phyloP scores from a whole-genome alignment of 2,888 invertebrate species.

The Heterodera filipjevi region DNA sequence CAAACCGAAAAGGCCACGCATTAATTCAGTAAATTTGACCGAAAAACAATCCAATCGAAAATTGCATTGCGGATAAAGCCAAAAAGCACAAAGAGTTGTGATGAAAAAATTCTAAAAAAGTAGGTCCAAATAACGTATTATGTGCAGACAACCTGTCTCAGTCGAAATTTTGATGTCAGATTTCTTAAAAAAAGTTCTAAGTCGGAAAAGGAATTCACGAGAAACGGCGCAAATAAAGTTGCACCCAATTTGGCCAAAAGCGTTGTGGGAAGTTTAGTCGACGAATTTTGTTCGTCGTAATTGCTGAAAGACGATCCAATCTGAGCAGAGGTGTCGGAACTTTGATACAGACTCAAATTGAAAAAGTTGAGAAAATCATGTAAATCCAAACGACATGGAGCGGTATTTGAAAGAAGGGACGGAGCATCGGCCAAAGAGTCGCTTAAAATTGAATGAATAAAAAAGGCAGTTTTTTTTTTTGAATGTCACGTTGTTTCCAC shows the following conservation, averaged over 20 bases:
- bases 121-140: neutral
- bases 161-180: neutral
- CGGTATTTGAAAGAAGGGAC: neutral
- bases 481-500: too few species aligned
- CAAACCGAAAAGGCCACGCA: neutral
- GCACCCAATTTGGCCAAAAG: constrained; percentile 13
- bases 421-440: neutral
- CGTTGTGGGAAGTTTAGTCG: neutral
- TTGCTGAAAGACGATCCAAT: neutral
- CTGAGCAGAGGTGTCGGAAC: neutral
- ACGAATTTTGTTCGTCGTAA: neutral
- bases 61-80: constrained; percentile 18
- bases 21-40: neutral
- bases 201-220: neutral
- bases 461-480: neutral
- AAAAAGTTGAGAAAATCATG: neutral
- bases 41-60: neutral
- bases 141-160: neutral
- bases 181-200: neutral
- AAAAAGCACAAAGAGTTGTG: constrained; percentile 28
- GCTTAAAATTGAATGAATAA: neutral
- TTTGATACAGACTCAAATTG: constrained; percentile 11
- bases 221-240: constrained; percentile 2
- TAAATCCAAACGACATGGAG: neutral
- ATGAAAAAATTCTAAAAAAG: constrained; percentile 23